phyloP scores from a whole-genome alignment of 2,797 vertebrate genomes.

The Labroides dimidiatus region DNA sequence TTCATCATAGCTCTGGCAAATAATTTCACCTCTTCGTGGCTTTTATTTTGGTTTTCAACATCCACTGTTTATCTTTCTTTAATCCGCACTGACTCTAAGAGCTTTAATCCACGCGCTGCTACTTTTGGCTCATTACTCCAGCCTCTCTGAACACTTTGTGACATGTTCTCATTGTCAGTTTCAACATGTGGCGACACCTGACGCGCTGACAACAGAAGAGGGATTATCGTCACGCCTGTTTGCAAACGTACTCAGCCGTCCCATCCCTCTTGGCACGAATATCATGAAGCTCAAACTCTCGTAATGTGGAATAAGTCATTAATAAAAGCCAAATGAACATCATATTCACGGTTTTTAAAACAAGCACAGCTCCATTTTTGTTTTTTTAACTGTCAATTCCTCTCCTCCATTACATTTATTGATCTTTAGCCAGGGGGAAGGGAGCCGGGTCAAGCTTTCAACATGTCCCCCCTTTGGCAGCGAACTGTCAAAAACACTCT shows the following conservation, averaged over 20 bases:
- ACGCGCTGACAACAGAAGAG: not conserved
- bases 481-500: slow-evolving; percentile 21
- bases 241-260: not conserved
- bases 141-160: not conserved
- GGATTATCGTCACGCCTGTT: not conserved
- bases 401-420: not conserved
- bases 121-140: not conserved
- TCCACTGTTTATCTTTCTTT: not conserved
- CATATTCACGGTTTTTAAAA: not conserved
- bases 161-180: not conserved
- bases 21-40: too few species aligned
- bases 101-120: too few species aligned
- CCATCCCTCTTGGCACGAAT: not conserved
- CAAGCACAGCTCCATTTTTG: not conserved
- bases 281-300: too few species aligned
- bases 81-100: too few species aligned
- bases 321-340: too few species aligned
- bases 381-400: slow-evolving; percentile 17
- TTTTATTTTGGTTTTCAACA: not conserved
- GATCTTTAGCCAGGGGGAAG: not conserved
- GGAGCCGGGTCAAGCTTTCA: slow-evolving; percentile 25
- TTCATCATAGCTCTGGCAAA: not conserved
- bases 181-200: not conserved
- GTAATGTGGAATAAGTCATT: too few species aligned
- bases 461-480: slow-evolving; percentile 28